A percentile compares a stretch with the other conserved stretches of the same genome.
Conservation (phyloP, 2,797 vertebrate species). For the Chloroceryle inda region DNA sequence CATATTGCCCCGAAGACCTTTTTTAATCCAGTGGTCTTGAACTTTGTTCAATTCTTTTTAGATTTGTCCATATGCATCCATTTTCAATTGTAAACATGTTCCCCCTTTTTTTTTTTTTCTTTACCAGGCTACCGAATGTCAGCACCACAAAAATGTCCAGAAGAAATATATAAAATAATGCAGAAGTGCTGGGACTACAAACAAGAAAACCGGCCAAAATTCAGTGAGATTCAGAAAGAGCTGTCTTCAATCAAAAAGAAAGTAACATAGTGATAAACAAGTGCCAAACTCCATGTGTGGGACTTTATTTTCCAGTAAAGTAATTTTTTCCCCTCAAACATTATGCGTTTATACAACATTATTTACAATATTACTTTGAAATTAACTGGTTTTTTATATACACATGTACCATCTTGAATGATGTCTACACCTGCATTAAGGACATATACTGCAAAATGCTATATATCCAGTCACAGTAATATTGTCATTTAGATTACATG, state of each 20-base stretch:
- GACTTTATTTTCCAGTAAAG: conserved; percentile 62
- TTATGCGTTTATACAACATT: conserved; percentile 66
- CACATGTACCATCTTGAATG: conserved; percentile 52
- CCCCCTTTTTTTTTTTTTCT: background rate
- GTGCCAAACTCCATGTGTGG: background rate
- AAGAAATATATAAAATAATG: conserved; percentile 96
- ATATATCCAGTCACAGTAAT: conserved; percentile 57
- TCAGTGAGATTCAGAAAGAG: conserved; percentile 92
- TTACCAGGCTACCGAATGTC: conserved; percentile 93
- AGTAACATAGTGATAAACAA: conserved; percentile 74
- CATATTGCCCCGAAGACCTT: background rate
- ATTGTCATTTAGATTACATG: conserved; percentile 56
- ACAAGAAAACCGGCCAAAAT: conserved; percentile 92
- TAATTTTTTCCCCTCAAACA: conserved; percentile 61
- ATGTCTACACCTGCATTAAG: conserved; percentile 53
- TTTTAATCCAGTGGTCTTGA: background rate
- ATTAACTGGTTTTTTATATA: conserved; percentile 52
- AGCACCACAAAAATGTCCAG: conserved; percentile 94
- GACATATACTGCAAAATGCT: conserved; percentile 32
- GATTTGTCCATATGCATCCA: background rate
- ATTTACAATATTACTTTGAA: conserved; percentile 74
- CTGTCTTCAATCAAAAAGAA: conserved; percentile 90
- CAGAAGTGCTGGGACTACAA: conserved; percentile 96
- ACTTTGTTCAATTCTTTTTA: background rate
- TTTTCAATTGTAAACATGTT: conserved; percentile 23